phyloP scores from a whole-genome alignment of 2,888 invertebrate species.

The Zygaena filipendulae region DNA sequence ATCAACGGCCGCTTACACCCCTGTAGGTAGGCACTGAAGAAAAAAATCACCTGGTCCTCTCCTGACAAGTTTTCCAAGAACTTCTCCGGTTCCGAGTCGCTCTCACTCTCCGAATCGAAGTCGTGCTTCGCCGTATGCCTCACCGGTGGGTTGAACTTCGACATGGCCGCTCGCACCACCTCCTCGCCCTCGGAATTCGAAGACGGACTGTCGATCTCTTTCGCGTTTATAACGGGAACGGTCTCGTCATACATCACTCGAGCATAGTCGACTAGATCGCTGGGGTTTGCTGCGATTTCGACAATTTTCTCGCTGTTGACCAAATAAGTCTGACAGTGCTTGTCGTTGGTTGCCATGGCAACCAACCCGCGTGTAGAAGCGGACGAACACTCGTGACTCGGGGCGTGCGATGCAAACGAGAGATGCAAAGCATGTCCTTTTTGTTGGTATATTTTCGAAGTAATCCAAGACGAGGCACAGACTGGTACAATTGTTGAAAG shows the following conservation, averaged over 20 bases:
- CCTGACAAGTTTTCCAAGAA: constrained; percentile 35
- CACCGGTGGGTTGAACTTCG: constrained; percentile 55
- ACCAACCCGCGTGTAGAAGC: no score
- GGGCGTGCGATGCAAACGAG: no score
- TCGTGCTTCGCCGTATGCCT: constrained; percentile 51
- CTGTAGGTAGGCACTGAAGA: no score
- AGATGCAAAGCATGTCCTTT: no score
- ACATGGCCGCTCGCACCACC: constrained; percentile 40
- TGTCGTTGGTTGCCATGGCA: constrained; percentile 54
- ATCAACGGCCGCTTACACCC: no score
- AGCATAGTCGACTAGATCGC: constrained; percentile 22
- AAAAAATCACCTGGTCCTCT: constrained; percentile 41
- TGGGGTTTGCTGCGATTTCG: constrained; percentile 14
- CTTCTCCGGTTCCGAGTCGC: constrained; percentile 42
- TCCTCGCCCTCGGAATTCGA: constrained; percentile 38
- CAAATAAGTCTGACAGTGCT: constrained; percentile 54
- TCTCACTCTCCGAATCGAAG: constrained; percentile 55
- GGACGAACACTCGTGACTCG: no score
- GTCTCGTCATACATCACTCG: constrained; percentile 70
- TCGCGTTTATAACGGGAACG: constrained; percentile 64
- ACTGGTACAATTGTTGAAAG: no score
- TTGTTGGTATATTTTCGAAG: no score
- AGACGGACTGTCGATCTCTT: constrained; percentile 66
- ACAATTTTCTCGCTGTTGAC: constrained; percentile 25
- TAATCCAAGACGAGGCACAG: no score